Evolutionary conservation across 2,797 vertebrate species (phyloP).

Genomic region (Aratinga solstitialis): DNA sequence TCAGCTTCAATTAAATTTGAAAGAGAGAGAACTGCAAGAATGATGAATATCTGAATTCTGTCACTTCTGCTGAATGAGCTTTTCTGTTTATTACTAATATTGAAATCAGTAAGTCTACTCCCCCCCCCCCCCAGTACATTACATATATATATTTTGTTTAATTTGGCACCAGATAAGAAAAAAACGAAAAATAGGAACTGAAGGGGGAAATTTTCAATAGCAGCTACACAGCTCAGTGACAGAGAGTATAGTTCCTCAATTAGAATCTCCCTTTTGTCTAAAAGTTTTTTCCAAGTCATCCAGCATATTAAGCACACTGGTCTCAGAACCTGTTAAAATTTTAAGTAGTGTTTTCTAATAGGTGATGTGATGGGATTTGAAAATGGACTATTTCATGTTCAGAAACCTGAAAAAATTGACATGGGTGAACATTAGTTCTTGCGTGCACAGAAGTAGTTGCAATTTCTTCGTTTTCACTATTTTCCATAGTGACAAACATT

Average conservation of each 20-base stretch:
- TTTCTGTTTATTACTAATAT: background rate
- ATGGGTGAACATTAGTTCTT: conserved; percentile 25
- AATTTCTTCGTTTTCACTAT: conserved; percentile 67
- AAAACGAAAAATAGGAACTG: background rate
- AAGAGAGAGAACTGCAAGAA: background rate
- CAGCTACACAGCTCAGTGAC: background rate
- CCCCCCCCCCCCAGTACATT: fast-evolving
- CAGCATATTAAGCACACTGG: background rate
- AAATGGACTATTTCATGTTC: background rate
- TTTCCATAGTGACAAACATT: conserved; percentile 66
- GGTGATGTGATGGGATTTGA: background rate
- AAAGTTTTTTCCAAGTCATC: background rate
- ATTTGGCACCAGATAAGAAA: background rate
- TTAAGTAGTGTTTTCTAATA: background rate
- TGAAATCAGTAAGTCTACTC: background rate
- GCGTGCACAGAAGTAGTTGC: conserved; percentile 7
- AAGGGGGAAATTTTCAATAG: background rate
- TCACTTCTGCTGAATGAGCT: background rate
- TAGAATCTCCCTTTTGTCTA: background rate
- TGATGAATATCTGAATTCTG: background rate
- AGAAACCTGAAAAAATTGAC: conserved; percentile 57
- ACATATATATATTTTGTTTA: background rate
- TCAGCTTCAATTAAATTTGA: background rate
- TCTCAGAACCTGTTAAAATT: background rate
- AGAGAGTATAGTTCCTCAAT: background rate